These are phyloP conservation scores for Leptobrachium leishanense DNA, from an alignment of 2,113 vertebrate species.

Conservation along the genomic window DNA sequence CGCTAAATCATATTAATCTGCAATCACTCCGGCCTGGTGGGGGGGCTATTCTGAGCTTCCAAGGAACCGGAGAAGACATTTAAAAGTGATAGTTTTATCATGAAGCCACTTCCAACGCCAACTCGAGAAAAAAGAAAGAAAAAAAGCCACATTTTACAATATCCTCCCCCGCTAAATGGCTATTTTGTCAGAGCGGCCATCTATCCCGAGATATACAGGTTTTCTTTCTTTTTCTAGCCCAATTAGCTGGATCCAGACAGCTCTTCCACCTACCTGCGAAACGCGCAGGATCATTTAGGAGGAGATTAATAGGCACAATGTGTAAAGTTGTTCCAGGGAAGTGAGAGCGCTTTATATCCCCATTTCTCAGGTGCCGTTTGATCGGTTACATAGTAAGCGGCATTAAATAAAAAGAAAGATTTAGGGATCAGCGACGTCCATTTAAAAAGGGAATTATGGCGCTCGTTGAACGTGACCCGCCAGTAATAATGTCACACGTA, in stretches of 20 bases:
- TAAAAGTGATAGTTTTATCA: not conserved
- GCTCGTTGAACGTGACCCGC: no score
- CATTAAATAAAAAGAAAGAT: no score
- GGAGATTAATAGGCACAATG: not conserved
- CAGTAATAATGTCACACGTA: no score
- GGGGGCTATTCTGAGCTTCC: slow-evolving; percentile 49
- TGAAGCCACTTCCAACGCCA: not conserved
- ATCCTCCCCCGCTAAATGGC: not conserved
- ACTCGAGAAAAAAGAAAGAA: not conserved
- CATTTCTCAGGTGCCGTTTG: slow-evolving; percentile 55
- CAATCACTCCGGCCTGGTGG: slow-evolving; percentile 62
- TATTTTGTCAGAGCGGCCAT: not conserved
- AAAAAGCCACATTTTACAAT: not conserved
- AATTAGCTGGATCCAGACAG: not conserved
- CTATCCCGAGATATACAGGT: not conserved
- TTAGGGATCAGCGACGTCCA: no score
- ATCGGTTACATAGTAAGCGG: no score
- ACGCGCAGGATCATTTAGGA: not conserved
- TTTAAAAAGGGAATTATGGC: no score
- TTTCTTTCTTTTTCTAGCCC: not conserved
- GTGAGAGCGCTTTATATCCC: slow-evolving; percentile 48
- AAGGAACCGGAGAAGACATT: not conserved
- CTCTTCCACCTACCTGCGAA: not conserved
- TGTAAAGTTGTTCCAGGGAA: not conserved
- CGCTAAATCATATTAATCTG: slow-evolving; percentile 74